Base-by-base conservation (phyloP, 1,140 invertebrate genomes). In the Lethrus apterus region DNA sequence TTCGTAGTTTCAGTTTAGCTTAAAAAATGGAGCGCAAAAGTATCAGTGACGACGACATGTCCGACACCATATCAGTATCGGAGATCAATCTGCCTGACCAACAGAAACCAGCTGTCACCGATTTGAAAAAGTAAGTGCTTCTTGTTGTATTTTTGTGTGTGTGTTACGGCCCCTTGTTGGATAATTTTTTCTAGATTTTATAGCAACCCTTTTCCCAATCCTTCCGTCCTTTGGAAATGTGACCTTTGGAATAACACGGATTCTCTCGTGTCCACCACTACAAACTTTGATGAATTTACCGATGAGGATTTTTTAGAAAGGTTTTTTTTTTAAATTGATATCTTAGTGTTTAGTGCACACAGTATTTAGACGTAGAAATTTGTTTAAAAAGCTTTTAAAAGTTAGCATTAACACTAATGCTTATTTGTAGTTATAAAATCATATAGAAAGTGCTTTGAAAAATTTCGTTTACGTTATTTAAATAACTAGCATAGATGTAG, bases 211-310 rank as follows among this genome's bases (percentile, higher is more conserved):
- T 29, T 21, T 42, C 40, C 40, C 17, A 42, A 42, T 29, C 24
- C 40, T 17, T 42, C 40, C 29, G 11, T 42, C 40, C 40, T 42
- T 42, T 42, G 40, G 40, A 42, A 42, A 29, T 42, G 40, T 21
- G 23, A 21, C 23, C 40, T 42, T 14, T 42, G 40, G 40, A 42
- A 42, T 29, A 24, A 18, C 9, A 26, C 40, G 10, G 40, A 42
- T 4, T 42, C 40, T 18, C 14, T 13, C 29, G 23, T 29, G 11
- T 42, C 40, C n/a, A n/a, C n/a, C n/a, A n/a, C n/a, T n/a, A n/a
- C n/a, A n/a, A n/a, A n/a, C n/a, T n/a, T n/a, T n/a, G n/a, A n/a
- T n/a, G n/a, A n/a, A n/a, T n/a, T n/a, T n/a, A n/a, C n/a, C n/a
- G n/a, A n/a, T n/a, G n/a, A n/a, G n/a, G n/a, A n/a, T n/a, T n/a